Evolutionary conservation across 2,797 vertebrate species (phyloP), one percentile per base, ranked within the genome.

Genomic region (Ptychadena robeensis): DNA sequence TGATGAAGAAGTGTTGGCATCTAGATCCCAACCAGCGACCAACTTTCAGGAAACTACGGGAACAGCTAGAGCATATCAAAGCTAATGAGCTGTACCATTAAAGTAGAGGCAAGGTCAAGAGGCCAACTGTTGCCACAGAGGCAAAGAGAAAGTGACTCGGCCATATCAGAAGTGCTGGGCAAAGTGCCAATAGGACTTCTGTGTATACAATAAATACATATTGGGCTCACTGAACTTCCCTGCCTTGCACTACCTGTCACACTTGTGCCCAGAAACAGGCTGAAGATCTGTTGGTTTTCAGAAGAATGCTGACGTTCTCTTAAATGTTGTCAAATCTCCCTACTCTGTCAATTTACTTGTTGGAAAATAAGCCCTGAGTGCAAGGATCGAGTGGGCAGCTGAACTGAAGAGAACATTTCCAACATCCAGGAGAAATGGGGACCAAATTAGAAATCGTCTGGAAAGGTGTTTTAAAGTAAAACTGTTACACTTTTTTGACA

Each of bases 1-100:
- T 99, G 90, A 99, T 99, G 98, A 97, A 97, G 93, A 96, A 96
- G 91, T 99, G 98, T 94, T 99, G 98, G 98, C 96, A 95, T 85
- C 90, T 99, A 92, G 97, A 99, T 53, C 65, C 96, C 0, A 73
- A 87, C 30, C 86, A 90, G 27, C 91, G 97, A 90, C 97, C 98
- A 4, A 94, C 96, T 82, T 99, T 99, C 94, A 94, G 94, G 87
- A 94, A 97, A 93, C 92, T 99, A 90, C 94, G 96, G 0, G 96
- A 98, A 88, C 96, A 96, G 93, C 95, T 98, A 85, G 95, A 96
- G 93, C 95, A 96, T 93, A 96, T 98, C 95, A 96, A 95, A 93
- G 90, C 94, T 90, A 96, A 95, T 48, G 96, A 96, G 94, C 94
- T 97, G 88, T 96, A 95, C 92, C 96, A 97, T 95, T 99, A 93